Evolutionary conservation across 2,888 invertebrate species (phyloP), one percentile per base, ranked within the genome.

Genomic region (Eustalomyia histrio): DNA sequence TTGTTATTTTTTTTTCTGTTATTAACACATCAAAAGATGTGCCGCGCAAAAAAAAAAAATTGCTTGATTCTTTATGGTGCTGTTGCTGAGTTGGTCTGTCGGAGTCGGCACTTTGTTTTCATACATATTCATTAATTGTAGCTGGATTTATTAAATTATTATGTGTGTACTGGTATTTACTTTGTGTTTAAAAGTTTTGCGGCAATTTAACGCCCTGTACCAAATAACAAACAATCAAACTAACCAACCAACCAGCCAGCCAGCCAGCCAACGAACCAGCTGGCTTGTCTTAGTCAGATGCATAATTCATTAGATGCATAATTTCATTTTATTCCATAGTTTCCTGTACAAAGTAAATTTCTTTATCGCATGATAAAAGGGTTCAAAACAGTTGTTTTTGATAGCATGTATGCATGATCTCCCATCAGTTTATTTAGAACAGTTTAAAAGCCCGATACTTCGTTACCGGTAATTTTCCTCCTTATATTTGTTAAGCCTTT

Each of bases 131-230:
- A 64, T 64, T 71, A 71, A 69, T 69, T 76, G 69, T 69, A 69
- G 69, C 57, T 76, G 69, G 69, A 64, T 76, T 76, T 71, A 71
- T 76, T 76, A 71, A 72, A 76, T 76, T 71, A 76, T 71, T 65
- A 65, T 73, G 50, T 52, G 12, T 39, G n/a, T n/a, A 47, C 43
- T 2, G 14, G 2, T 47, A 47, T 47, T 47, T 47, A 47, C 43
- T 57, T 61, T 68, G 33, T 47, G 43, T 63, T 68, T 63, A 55
- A 61, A 71, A 57, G 64, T 53, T 63, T 65, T 71, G 64, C 76
- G 57, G 76, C 71, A 65, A 65, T 76, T 71, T 71, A 71, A 76
- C 71, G 76, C 71, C 71, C 65, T 53, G 60, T 21, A 76, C 29
- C 55, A 29, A 29, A 29, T 29, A 29, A 29, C 29, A 29, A 29